Conservation (phyloP, 2,797 vertebrate species). For the Tachyglossus aculeatus region DNA sequence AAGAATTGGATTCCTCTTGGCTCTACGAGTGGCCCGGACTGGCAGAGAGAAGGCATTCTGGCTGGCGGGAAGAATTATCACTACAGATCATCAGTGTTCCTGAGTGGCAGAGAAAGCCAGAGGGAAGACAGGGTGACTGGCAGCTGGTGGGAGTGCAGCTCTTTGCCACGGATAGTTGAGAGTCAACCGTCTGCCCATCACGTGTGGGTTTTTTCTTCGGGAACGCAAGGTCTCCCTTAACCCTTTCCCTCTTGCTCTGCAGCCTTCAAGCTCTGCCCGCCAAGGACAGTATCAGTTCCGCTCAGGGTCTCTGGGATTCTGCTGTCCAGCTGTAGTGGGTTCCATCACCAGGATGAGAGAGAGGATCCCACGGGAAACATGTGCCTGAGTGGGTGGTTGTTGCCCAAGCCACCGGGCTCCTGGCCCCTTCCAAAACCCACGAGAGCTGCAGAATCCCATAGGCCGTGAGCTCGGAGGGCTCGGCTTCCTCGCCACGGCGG, state of each 20-base stretch:
- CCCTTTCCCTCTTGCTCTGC: conserved; percentile 29
- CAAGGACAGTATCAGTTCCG: conserved; percentile 10
- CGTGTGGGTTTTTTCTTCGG: background rate
- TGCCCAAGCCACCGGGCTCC: conserved; percentile 32
- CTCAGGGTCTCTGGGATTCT: conserved; percentile 41
- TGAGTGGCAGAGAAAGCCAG: too few species aligned
- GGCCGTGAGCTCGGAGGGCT: conserved; percentile 45
- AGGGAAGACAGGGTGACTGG: too few species aligned
- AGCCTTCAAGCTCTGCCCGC: conserved; percentile 40
- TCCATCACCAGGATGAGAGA: conserved; percentile 37
- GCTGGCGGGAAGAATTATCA: too few species aligned
- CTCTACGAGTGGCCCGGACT: too few species aligned
- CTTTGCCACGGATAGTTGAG: too few species aligned
- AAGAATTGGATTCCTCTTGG: too few species aligned
- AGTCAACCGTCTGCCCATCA: background rate
- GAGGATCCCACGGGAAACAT: conserved; percentile 43
- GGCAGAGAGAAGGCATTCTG: too few species aligned
- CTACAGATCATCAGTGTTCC: too few species aligned
- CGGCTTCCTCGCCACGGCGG: too few species aligned
- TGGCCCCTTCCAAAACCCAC: conserved; percentile 26
- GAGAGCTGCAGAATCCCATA: conserved; percentile 46
- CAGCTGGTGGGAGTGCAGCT: too few species aligned
- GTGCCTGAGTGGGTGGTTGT: conserved; percentile 26
- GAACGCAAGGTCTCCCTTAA: conserved; percentile 1
- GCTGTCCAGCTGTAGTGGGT: conserved; percentile 10